Base-by-base conservation (phyloP, 2,888 invertebrate genomes). In the Sphaerophoria rueppellii region DNA sequence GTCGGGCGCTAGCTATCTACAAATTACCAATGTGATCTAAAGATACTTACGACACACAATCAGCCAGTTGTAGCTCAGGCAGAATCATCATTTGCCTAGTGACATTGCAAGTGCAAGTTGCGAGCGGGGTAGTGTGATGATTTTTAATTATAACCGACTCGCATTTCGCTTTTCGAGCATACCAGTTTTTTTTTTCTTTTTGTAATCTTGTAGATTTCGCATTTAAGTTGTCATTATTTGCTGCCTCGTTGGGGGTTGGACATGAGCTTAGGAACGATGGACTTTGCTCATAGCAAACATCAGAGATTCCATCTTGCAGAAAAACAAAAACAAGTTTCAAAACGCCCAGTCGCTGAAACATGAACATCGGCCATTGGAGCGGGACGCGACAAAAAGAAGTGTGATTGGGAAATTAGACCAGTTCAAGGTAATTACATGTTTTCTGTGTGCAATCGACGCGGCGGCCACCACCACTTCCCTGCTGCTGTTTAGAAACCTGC, bases 321-420 rank as follows among this genome's bases (percentile, higher is more conserved):
- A 35, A 48, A 48, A 7, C 14, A 48, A 58, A 58, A 58, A 58
- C 16, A 24, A 58, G 85, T 85, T 85, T n/a, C 54, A 55, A 77
- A 67, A 69, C 81, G 69, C 81, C 85, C 82, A 78, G 78, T 63
- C 57, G 50, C 12, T 14, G 37, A 37, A 70, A 60, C 65, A 32
- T 37, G 67, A 67, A 54, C 9, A 24, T 14, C 7, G 50, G 50
- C 6, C 12, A 12, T 48, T 50, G 16, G 24, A 57, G 50, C 32
- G 32, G 52, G 48, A 63, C 58, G 75, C 40, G 11, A 74, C 55
- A 55, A 12, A 24, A 73, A 69, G 63, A 69, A 81, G 76, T 75
- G 74, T 78, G 82, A 86, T 86, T 86, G 86, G 86, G 77, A 86
- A 86, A 86, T 86, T 86, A 86, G 86, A 86, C 82, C 86, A 86